Evolutionary conservation across 37 sponge, comb jelly and placozoan species (phyloP), one percentile per base, ranked within the genome.

Genomic region (Cliona cf. orientalis): DNA sequence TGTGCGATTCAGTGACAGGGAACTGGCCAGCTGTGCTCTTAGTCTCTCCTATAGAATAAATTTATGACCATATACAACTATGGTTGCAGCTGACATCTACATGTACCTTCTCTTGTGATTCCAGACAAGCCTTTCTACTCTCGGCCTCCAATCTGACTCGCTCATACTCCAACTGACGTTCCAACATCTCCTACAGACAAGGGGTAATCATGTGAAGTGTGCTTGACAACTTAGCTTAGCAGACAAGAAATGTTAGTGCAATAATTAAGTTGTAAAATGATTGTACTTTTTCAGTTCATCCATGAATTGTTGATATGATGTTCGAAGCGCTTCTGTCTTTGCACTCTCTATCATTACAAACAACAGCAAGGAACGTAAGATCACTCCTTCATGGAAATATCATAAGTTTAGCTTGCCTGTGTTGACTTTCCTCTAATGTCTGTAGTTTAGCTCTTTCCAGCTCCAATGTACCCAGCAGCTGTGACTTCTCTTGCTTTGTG

Each of bases 131-230:
- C 69, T 82, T 86, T 58, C 63, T 83, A 44, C 89, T 78, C 74
- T 93, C 90, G 25, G 87, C 79, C 57, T 93, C 94, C 35, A 86
- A 19, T 41, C 72, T 77, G 11, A 72, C 82, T 78, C 84, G 76
- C 65, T 93, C 94, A 56, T 89, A 90, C 62, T 93, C 90, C 61
- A 93, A 36, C 70, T 82, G 85, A 1, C 78, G 60, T 42, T 92
- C 86, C 26, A 88, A 40, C 70, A 61, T 75, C 59, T 88, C 93
- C 93, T 92, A n/a, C n/a, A n/a, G n/a, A n/a, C n/a, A n/a, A n/a
- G n/a, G n/a, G n/a, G n/a, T n/a, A n/a, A n/a, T n/a, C n/a, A n/a
- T n/a, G n/a, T n/a, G n/a, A n/a, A n/a, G n/a, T n/a, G n/a, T n/a
- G n/a, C n/a, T n/a, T n/a, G n/a, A n/a, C n/a, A n/a, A n/a, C n/a